These are phyloP conservation scores for Hypanus sabinus DNA, from an alignment of 2,113 vertebrate genomes.

Conservation along the genomic window DNA sequence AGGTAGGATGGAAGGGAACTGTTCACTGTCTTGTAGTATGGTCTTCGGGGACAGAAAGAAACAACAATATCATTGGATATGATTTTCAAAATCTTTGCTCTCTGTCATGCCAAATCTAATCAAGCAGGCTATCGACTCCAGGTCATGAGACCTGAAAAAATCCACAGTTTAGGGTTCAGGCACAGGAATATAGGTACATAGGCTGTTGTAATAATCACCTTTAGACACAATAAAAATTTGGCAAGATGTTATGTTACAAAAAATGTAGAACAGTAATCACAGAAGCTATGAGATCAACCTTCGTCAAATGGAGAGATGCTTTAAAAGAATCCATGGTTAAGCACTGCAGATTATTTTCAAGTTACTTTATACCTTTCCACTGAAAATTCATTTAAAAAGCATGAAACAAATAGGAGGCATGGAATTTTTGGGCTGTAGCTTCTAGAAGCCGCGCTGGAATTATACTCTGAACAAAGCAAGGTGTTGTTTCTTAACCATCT, in stretches of 20 bases:
- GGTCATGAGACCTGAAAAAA: background rate
- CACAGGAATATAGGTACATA: background rate
- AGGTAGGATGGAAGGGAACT: background rate
- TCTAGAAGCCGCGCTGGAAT: background rate
- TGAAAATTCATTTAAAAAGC: background rate
- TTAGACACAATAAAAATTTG: background rate
- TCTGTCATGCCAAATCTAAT: background rate
- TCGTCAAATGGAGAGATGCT: background rate
- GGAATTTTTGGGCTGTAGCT: background rate
- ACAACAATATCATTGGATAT: conserved; percentile 20
- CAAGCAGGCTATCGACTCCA: background rate
- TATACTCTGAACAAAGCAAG: background rate
- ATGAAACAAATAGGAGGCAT: background rate
- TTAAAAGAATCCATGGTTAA: background rate
- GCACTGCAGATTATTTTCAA: background rate
- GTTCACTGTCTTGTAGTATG: background rate
- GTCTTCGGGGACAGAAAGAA: conserved; percentile 6
- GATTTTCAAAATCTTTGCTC: conserved; percentile 1
- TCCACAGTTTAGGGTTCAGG: too few relatives aligned
- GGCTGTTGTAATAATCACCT: background rate
- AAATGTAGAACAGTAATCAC: background rate
- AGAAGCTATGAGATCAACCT: background rate
- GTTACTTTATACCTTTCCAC: background rate
- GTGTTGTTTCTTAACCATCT: background rate
- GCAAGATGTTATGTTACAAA: background rate